Percentiles rank a stretch among this genome's conserved stretches.
Evolutionary conservation across 2,113 vertebrate species (phyloP).

Genomic region (Pheucticus melanocephalus): DNA sequence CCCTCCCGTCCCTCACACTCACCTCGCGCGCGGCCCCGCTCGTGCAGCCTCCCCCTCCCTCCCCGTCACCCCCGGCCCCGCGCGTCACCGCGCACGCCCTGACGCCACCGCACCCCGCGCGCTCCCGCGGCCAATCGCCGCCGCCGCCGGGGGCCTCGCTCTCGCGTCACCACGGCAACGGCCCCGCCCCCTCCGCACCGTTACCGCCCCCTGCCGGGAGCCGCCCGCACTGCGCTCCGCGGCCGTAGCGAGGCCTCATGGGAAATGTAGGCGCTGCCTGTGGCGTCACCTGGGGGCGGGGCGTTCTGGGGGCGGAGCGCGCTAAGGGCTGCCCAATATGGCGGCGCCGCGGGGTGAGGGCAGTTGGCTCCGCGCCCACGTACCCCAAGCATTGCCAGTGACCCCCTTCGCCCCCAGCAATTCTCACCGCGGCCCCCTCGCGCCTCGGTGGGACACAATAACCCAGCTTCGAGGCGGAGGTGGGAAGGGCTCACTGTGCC

Average conservation of each 20-base stretch:
- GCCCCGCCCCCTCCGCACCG: neutral
- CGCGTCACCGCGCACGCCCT: too few species aligned
- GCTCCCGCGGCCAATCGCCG: too few species aligned
- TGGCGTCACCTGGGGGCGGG: accelerated
- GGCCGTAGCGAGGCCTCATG: neutral
- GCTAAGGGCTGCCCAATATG: accelerated
- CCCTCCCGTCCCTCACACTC: too few species aligned
- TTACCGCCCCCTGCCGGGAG: neutral
- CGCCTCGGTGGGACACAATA: accelerated
- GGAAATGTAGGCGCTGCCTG: neutral
- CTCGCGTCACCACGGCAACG: neutral
- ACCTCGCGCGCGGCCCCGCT: too few species aligned
- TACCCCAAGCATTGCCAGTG: neutral
- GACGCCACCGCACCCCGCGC: too few species aligned
- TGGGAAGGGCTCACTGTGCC: neutral
- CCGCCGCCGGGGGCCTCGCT: too few species aligned
- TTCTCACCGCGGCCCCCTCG: accelerated
- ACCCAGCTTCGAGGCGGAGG: accelerated
- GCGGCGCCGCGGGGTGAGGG: accelerated
- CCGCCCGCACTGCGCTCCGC: accelerated
- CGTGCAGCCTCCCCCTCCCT: too few species aligned
- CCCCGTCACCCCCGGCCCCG: too few species aligned
- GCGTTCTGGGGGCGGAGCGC: accelerated
- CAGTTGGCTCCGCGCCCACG: accelerated
- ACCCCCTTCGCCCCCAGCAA: neutral